These are phyloP conservation scores for Epirrhoe alternata DNA, from an alignment of 2,888 invertebrate species.

Conservation along the genomic window DNA sequence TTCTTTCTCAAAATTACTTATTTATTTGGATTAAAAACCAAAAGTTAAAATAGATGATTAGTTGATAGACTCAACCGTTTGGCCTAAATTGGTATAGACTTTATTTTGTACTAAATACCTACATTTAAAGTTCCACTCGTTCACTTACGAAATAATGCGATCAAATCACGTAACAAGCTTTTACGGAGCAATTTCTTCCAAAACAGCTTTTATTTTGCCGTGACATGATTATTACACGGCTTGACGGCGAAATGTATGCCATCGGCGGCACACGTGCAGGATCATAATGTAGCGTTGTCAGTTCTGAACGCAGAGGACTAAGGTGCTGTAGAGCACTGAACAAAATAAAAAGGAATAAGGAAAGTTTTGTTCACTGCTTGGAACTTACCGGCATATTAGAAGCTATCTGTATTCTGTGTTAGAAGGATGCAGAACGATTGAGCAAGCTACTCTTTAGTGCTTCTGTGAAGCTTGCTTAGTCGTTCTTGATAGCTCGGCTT, in stretches of 20 bases:
- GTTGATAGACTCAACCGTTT: too few relatives aligned
- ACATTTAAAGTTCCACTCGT: neutral
- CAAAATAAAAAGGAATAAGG: neutral
- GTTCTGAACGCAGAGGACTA: slow-evolving; percentile 18
- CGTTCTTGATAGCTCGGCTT: too few relatives aligned
- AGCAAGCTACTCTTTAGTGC: too few relatives aligned
- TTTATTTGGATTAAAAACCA: too few relatives aligned
- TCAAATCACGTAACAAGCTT: slow-evolving; percentile 15
- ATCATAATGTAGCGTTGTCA: slow-evolving; percentile 29
- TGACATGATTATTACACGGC: slow-evolving; percentile 33
- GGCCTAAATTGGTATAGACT: too few relatives aligned
- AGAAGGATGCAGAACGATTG: too few relatives aligned
- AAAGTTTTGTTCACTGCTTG: neutral
- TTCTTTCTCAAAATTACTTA: too few relatives aligned
- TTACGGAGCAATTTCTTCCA: slow-evolving; percentile 34
- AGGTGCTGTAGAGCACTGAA: neutral
- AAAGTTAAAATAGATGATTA: too few relatives aligned
- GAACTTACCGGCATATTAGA: neutral
- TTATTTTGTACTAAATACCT: too few relatives aligned
- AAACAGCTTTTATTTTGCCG: slow-evolving; percentile 22
- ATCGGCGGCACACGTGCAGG: slow-evolving; percentile 32
- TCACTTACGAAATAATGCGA: slow-evolving; percentile 10
- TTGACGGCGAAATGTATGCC: slow-evolving; percentile 33
- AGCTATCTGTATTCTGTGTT: too few relatives aligned
- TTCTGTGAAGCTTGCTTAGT: too few relatives aligned